Base-by-base conservation (phyloP, 2,797 vertebrate species). In the Anguilla megastoma region DNA sequence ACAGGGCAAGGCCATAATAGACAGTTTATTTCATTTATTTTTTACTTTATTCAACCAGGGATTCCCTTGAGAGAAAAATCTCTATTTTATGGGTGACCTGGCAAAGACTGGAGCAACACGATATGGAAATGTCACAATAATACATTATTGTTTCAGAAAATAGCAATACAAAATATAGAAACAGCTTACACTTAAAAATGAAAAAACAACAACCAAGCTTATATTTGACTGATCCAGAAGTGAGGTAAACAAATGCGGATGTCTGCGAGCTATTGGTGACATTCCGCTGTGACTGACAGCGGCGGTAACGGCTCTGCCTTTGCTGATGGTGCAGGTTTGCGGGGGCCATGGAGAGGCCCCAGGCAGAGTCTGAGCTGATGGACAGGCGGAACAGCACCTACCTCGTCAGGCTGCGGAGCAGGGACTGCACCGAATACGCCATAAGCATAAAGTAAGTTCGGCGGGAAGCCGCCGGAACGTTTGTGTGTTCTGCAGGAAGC, bases 381-480 rank as follows among this genome's bases (percentile, higher is more conserved):
- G 98, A 98, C 94, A 95, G 97, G 93, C 95, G 96, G 89, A 99
- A 98, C 92, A 98, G 99, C 95, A 99, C 99, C 82, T 99, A 98
- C 92, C 94, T 99, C 92, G 98, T 99, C 89, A 96, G 99, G 83
- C 98, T 97, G 91, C 96, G 99, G 92, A 98, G 97, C 92, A 97
- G 97, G 92, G 98, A 99, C 92, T 97, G 93, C 85, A 97, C 97
- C 33, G 98, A 99, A 92, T 99, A 99, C 56, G 99, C 99, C 88
- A 97, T 99, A 93, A 99, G 99, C 93, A 98, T 99, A 93, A 99
- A 99, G 99, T 99, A 95, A 97, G 98, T 97, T 48, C 76, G 21
- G 5, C 85, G 82, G 89, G 14, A 10, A 50, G 4, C 60, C 21
- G 6, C 52, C 16, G 48, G 41, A 24, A 69, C 12, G 36, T 45